These are phyloP conservation scores for Allolobophora icterica DNA, from an alignment of 2,888 invertebrate genomes.

Conservation along the genomic window DNA sequence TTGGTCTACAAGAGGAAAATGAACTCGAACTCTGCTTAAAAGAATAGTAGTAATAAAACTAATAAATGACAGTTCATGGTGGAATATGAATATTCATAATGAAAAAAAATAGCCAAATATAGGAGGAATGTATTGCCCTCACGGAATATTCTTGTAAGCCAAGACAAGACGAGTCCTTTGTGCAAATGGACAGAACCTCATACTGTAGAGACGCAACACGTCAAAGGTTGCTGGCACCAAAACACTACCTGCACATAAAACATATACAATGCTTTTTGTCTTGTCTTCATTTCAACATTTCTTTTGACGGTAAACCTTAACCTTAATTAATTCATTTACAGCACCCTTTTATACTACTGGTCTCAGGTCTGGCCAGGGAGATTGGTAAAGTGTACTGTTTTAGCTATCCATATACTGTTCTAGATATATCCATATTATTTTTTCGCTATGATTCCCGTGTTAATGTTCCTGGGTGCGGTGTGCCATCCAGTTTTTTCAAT, in stretches of 20 bases:
- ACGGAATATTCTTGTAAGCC: conserved; percentile 66
- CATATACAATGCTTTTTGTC: background rate
- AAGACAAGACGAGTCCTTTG: conserved; percentile 67
- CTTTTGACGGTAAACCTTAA: background rate
- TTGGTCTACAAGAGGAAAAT: background rate
- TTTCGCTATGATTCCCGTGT: too few relatives aligned
- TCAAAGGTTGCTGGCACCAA: conserved; percentile 38
- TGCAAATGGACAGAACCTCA: conserved; percentile 68
- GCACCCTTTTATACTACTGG: too few relatives aligned
- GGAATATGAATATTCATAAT: background rate
- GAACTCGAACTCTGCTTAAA: background rate
- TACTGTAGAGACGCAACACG: conserved; percentile 57
- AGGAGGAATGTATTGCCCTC: conserved; percentile 19
- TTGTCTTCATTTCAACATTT: background rate
- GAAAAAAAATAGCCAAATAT: background rate
- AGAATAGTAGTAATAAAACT: background rate
- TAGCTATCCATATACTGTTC: too few relatives aligned
- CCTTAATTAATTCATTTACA: too few relatives aligned
- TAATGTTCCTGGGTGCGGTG: too few relatives aligned
- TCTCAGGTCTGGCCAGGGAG: too few relatives aligned
- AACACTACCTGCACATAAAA: conserved; percentile 33
- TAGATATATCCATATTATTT: too few relatives aligned
- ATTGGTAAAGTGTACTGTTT: too few relatives aligned
- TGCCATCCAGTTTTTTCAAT: too few relatives aligned
- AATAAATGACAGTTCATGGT: background rate